Conservation (phyloP, 2,113 vertebrate genomes). For the Acanthochromis polyacanthus region DNA sequence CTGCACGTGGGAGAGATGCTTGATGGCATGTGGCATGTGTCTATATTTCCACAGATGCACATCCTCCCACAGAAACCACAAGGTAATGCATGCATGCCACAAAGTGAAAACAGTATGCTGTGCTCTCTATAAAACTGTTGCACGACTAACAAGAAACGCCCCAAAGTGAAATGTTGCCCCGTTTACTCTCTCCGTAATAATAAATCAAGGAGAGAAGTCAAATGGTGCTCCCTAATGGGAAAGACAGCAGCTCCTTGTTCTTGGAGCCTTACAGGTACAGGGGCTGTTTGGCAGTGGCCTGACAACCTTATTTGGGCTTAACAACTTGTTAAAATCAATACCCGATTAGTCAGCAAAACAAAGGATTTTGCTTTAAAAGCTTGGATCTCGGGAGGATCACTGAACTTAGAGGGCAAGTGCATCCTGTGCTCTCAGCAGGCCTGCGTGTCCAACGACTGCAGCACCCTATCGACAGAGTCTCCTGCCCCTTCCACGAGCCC, state of each 20-base stretch:
- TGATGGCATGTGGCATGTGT: slow-evolving; percentile 38
- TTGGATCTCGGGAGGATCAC: slow-evolving; percentile 65
- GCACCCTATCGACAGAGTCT: slow-evolving; percentile 59
- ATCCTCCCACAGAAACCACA: slow-evolving; percentile 52
- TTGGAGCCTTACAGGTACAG: slow-evolving; percentile 51
- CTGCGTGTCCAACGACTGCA: slow-evolving; percentile 37
- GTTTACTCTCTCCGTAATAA: slow-evolving; percentile 10
- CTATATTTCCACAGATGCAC: slow-evolving; percentile 45
- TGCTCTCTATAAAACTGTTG: slow-evolving; percentile 27
- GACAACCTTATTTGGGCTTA: slow-evolving; percentile 76
- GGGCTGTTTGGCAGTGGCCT: slow-evolving; percentile 62
- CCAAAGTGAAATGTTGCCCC: slow-evolving; percentile 10
- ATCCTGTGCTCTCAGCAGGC: slow-evolving; percentile 49
- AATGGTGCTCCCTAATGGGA: slow-evolving; percentile 17
- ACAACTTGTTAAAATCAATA: slow-evolving; percentile 82
- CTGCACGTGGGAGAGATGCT: slow-evolving; percentile 48
- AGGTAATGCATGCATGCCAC: slow-evolving; percentile 38
- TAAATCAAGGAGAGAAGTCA: slow-evolving; percentile 23
- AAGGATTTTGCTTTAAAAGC: slow-evolving; percentile 83
- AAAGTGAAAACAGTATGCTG: slow-evolving; percentile 27
- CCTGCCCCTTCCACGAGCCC: slow-evolving; percentile 54
- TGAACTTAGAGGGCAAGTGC: slow-evolving; percentile 65
- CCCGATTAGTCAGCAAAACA: slow-evolving; percentile 84
- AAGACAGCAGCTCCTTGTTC: slow-evolving; percentile 24
- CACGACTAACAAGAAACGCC: slow-evolving; percentile 6